These are phyloP conservation scores for Noctua janthina DNA, from an alignment of 2,888 invertebrate species.

Conservation along the genomic window DNA sequence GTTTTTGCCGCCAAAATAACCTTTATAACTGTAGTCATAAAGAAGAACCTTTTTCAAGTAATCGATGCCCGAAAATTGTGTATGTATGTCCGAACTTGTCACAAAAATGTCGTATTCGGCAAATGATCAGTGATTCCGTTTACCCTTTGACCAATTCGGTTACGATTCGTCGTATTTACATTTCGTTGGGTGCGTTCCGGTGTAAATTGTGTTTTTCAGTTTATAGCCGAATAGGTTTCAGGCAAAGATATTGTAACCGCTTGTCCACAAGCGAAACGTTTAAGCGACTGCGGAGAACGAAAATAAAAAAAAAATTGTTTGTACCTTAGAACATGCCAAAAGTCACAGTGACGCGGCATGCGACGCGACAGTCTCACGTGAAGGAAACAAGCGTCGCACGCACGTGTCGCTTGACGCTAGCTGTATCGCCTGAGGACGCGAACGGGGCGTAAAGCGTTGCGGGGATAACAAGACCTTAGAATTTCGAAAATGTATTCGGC, in stretches of 20 bases:
- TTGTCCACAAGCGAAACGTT: background rate
- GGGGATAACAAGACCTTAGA: background rate
- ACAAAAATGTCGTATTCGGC: slow-evolving; percentile 76
- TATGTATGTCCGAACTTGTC: slow-evolving; percentile 71
- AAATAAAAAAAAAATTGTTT: background rate
- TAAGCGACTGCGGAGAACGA: background rate
- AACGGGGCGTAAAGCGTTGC: background rate
- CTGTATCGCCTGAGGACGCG: background rate
- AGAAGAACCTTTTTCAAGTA: slow-evolving; percentile 47
- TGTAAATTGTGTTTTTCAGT: slow-evolving; percentile 75
- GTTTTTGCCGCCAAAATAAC: slow-evolving; percentile 61
- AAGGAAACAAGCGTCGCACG: background rate
- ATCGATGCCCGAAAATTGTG: slow-evolving; percentile 41
- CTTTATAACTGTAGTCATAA: slow-evolving; percentile 51
- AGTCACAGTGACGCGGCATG: background rate
- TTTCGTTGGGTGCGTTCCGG: slow-evolving; percentile 71
- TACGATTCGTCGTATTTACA: slow-evolving; percentile 78
- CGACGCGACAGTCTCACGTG: background rate
- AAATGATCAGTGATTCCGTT: slow-evolving; percentile 82
- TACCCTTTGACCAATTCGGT: slow-evolving; percentile 82
- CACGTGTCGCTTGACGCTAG: background rate
- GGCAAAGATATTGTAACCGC: background rate
- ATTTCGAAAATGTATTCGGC: background rate
- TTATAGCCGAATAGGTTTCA: slow-evolving; percentile 67
- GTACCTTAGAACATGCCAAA: background rate